These are phyloP conservation scores for Helicolenus hilgendorfi DNA, from an alignment of 2,797 vertebrate species.

Conservation along the genomic window DNA sequence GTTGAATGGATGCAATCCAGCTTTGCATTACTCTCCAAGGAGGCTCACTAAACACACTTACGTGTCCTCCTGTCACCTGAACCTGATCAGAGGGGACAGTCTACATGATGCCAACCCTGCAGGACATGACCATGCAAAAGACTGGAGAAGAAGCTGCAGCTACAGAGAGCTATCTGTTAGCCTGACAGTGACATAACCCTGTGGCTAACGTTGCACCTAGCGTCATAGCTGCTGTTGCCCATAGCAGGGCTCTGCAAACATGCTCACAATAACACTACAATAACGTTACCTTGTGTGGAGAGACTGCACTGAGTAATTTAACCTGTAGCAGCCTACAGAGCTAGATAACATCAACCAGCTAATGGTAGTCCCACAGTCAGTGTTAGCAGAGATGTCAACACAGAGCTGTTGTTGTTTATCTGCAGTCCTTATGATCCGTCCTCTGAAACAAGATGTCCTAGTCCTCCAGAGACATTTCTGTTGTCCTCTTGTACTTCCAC, in stretches of 20 bases:
- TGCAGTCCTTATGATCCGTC: constrained; percentile 19
- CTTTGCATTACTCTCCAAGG: constrained; percentile 28
- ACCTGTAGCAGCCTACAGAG: background rate
- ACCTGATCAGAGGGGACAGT: constrained; percentile 13
- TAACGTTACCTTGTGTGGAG: background rate
- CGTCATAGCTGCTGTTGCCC: constrained; percentile 56
- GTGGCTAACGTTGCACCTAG: constrained; percentile 25
- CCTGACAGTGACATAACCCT: constrained; percentile 62
- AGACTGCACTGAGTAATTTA: background rate
- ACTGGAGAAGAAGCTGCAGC: constrained; percentile 9
- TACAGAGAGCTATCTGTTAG: constrained; percentile 68
- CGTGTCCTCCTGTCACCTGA: constrained; percentile 19
- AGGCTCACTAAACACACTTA: constrained; percentile 11
- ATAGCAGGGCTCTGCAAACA: constrained; percentile 20
- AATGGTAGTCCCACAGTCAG: background rate
- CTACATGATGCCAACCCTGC: constrained; percentile 78
- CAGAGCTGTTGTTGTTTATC: background rate
- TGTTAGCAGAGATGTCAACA: constrained; percentile 51
- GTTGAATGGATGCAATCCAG: constrained; percentile 48
- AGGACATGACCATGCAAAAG: constrained; percentile 30
- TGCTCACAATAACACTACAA: background rate
- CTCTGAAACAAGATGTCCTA: background rate
- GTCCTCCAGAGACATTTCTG: background rate
- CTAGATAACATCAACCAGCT: constrained; percentile 21
- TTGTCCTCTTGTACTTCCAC: background rate